These are phyloP conservation scores for Vanessa atalanta DNA, from an alignment of 1,140 invertebrate species.

Conservation along the genomic window DNA sequence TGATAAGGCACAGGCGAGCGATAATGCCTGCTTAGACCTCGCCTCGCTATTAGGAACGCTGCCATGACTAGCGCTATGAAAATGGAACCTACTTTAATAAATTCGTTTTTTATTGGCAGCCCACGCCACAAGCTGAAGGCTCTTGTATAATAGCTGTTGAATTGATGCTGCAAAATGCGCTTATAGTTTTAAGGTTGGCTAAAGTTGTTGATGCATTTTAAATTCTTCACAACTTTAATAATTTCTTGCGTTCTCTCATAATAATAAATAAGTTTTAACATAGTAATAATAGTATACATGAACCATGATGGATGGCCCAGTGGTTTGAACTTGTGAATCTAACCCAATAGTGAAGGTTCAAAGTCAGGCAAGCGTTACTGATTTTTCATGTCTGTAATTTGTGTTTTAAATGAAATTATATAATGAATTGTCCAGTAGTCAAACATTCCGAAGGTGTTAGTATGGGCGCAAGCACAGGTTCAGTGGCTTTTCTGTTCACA, in stretches of 20 bases:
- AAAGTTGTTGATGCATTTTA: neutral
- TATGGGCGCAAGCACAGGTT: no score
- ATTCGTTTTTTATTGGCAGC: conserved; percentile 1
- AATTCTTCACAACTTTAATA: neutral
- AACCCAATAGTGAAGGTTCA: no score
- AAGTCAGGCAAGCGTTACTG: no score
- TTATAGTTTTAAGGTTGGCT: conserved; percentile 5
- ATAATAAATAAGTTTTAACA: neutral
- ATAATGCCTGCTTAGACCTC: neutral
- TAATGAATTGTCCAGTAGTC: no score
- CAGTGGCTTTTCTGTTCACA: no score
- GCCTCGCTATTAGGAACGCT: neutral
- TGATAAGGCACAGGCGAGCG: neutral
- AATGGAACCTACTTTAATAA: conserved; percentile 8
- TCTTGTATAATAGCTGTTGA: neutral
- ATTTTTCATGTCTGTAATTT: no score
- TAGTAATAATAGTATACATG: no score
- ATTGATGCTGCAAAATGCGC: conserved; percentile 9
- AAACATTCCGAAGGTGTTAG: no score
- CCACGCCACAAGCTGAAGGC: neutral
- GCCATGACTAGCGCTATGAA: neutral
- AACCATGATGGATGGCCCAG: no score
- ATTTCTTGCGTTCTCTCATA: neutral
- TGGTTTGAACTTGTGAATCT: no score
- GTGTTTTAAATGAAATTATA: no score